Evolutionary conservation across 1,140 invertebrate genomes (phyloP).

Genomic region (Saxidomus purpurata): DNA sequence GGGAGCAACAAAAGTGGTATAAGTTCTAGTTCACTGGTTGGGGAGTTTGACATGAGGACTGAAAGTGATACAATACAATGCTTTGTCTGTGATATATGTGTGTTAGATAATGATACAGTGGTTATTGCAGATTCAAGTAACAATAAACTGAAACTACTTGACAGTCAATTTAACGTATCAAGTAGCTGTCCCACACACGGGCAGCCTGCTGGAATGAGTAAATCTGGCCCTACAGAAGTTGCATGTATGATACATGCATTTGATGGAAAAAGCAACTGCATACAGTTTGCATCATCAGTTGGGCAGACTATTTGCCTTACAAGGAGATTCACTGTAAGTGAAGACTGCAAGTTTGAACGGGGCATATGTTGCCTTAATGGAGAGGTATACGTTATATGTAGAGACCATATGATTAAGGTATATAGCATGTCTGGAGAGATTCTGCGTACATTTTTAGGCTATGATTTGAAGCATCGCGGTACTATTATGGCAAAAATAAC

Average conservation of each 20-base stretch:
- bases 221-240: background rate
- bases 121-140: background rate
- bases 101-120: background rate
- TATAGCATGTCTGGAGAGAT: background rate
- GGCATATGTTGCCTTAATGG: background rate
- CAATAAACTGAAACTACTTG: background rate
- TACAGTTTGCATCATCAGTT: background rate
- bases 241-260: background rate
- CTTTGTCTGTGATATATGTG: background rate
- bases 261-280: background rate
- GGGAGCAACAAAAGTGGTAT: too few species aligned
- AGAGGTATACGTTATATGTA: background rate
- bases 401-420: background rate
- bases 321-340: background rate
- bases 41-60: background rate
- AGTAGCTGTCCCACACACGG: background rate
- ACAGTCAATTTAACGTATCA: background rate
- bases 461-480: background rate
- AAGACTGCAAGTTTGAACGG: background rate
- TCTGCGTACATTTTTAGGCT: background rate
- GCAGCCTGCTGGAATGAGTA: background rate
- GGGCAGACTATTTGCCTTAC: background rate
- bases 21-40: background rate
- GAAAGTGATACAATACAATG: background rate
- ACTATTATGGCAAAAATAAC: background rate